Base-by-base conservation (phyloP, 2,888 invertebrate species). In the Periphyllus acericola region DNA sequence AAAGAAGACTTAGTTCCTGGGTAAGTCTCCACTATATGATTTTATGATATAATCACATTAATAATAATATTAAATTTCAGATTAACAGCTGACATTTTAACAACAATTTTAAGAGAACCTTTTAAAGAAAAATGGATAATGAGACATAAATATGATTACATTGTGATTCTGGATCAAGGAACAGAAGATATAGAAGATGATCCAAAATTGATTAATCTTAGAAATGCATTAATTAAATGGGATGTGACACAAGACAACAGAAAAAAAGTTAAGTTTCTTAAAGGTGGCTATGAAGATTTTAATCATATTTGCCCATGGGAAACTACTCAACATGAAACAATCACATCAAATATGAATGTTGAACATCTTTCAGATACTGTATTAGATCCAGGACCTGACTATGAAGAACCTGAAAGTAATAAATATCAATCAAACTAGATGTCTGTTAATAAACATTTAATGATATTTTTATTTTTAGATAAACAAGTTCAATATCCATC, bases 211-310 rank as follows among this genome's bases (percentile, higher is more conserved):
- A 74, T 80, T 25, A 32, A 74, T 74, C 86, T 87, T 17, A 87
- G 32, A 32, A 60, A 32, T 74, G 80, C 74, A 74, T 80, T 87
- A 32, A 80, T 87, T 74, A 80, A 74, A 87, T 87, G 86, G 86
- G 86, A 87, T 87, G n/a, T 72, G 66, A 40, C 25, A 11, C 25
- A 0, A 60, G 60, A 87, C 32, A 66, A 80, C 52, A 87, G 86
- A 19, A 87, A 87, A 87, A 87, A 87, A 80, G 21, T 87, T 66
- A 87, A 87, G 36, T 87, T 87, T 66, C 86, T 87, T 5, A 81
- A 74, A 66, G 86, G 86, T 32, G 86, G 86, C n/a, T 87, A 80
- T 80, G 86, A 87, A 81, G 86, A 87, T 87, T 87, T 87, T 87
- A 72, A 60, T 80, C 74, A 81, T 9, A 32, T 87, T 29, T 87